A percentile compares a stretch with the other conserved stretches of the same genome.
Conservation (phyloP, 2,113 vertebrate species). For the Psettodes erumei region DNA sequence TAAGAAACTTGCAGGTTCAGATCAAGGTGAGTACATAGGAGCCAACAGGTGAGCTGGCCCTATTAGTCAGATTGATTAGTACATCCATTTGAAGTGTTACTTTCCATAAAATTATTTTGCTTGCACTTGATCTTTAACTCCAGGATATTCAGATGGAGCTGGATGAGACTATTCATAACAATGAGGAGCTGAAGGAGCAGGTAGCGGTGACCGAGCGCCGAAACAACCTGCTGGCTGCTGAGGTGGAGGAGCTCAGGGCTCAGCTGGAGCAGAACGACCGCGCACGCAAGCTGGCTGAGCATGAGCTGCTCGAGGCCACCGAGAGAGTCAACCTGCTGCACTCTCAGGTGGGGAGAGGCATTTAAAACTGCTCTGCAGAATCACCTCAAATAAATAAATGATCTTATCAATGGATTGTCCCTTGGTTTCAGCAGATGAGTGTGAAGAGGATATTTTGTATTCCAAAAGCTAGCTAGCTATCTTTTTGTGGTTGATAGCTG, state of each 20-base stretch:
- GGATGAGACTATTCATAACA: constrained; percentile 87
- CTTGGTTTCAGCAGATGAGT: background rate
- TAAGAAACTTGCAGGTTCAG: constrained; percentile 89
- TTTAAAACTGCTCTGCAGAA: background rate
- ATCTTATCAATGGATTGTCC: background rate
- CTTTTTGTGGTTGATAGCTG: background rate
- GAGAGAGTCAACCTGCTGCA: constrained; percentile 93
- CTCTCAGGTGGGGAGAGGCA: constrained; percentile 83
- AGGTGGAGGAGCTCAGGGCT: constrained; percentile 90
- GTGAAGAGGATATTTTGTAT: background rate
- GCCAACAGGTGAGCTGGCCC: background rate
- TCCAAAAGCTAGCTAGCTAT: too few species aligned
- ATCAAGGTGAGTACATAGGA: constrained; percentile 85
- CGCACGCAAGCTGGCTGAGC: constrained; percentile 90
- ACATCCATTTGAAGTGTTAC: background rate
- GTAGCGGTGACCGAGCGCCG: constrained; percentile 87
- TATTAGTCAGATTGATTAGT: background rate
- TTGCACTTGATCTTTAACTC: background rate
- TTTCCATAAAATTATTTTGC: background rate
- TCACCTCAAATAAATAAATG: background rate
- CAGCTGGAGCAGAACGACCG: constrained; percentile 90
- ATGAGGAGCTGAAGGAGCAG: constrained; percentile 91
- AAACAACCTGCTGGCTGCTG: constrained; percentile 85
- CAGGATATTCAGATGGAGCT: constrained; percentile 91
- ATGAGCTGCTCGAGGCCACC: constrained; percentile 89